Evolutionary conservation across 2,888 invertebrate species (phyloP).

Genomic region (Chloromyia formosa): DNA sequence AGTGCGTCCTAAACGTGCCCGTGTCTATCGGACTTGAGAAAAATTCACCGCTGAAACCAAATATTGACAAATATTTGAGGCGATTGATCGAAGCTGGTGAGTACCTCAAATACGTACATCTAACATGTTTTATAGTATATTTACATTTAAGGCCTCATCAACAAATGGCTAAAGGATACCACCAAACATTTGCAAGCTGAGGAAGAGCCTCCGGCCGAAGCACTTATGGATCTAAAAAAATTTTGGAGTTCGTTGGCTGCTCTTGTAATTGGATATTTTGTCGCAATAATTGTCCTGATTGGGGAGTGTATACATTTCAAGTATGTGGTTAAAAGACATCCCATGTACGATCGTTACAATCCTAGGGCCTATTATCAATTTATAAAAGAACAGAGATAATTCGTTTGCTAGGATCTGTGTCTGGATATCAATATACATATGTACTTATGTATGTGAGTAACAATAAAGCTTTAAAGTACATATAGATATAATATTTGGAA

Average conservation of each 20-base stretch:
- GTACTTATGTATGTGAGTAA: too few relatives aligned
- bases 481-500: too few relatives aligned
- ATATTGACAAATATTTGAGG: constrained; percentile 73
- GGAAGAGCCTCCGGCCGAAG: constrained; percentile 73
- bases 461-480: too few relatives aligned
- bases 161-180: constrained; percentile 82
- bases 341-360: constrained; percentile 74
- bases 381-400: background rate
- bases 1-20: constrained; percentile 83
- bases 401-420: too few relatives aligned
- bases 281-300: constrained; percentile 68
- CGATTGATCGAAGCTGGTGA: constrained; percentile 76
- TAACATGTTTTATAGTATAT: background rate
- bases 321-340: constrained; percentile 71
- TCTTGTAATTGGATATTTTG: constrained; percentile 73
- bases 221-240: constrained; percentile 80
- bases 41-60: constrained; percentile 79
- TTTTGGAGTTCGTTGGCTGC: constrained; percentile 81
- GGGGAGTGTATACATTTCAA: constrained; percentile 76
- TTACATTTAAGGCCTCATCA: constrained; percentile 70
- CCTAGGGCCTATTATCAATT: constrained; percentile 57
- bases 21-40: constrained; percentile 83
- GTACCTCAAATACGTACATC: background rate
- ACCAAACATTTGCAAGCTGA: constrained; percentile 70
- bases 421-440: too few relatives aligned